Base-by-base conservation (phyloP, 2,113 vertebrate species). In the Bubo scandiacus region DNA sequence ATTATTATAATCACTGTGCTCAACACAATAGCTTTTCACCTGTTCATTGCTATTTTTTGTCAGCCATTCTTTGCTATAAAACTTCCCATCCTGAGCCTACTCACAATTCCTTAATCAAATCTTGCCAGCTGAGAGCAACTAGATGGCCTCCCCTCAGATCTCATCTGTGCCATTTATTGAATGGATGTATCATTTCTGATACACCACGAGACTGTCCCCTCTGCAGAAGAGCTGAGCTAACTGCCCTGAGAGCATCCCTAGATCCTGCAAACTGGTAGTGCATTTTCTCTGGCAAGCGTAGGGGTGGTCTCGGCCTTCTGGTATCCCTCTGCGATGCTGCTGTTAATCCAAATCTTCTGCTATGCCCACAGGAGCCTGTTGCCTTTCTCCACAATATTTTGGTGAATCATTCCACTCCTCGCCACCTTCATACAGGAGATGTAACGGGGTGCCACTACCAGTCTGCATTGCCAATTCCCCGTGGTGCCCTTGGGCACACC, bases 381-480 rank as follows among this genome's bases (percentile, higher is more conserved):
- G 2, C 12, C 4, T 88, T 15, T 43, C 42, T 40, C 15, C 20
- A n/a, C 10, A 63, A 8, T 57, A 45, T 54, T 54, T 62, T 68
- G 38, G 45, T 25, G n/a, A 16, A 40, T 11, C 45, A 5, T 58
- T 71, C 15, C 4, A 66, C 5, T 29, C 25, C 12, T 67, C 2
- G 0, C 10, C 1, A 5, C 34, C 61, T 63, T n/a, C 3, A 0
- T 45, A 51, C 11, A 61, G 42, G 15, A 51, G 7, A 11, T n/a
- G 5, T 45, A 54, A 43, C 2, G 1, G 7, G 29, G 40, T 47
- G 55, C 4, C 9, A 1, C 6, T 9, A 38, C 17, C 29, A 51
- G 38, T 23, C 58, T 25, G 66, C 11, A 14, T 18, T 34, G 42
- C 6, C 38, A 51, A 12, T 10, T 55, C 23, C 13, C 3, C 1